phyloP scores from a whole-genome alignment of 2,888 invertebrate genomes.

The Lepidocyrtoides sp. region DNA sequence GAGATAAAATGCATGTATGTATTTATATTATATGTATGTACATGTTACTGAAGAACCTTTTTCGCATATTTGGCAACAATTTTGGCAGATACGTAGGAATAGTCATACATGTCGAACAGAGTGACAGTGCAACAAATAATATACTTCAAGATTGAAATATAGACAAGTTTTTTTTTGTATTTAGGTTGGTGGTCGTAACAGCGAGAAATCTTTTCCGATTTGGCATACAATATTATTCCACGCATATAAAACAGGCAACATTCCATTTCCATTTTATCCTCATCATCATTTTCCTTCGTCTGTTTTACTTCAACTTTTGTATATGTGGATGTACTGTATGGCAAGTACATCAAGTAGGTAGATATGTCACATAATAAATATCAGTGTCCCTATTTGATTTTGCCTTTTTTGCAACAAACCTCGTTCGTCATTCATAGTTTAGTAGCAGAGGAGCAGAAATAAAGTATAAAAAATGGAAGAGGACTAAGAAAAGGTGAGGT shows the following conservation, averaged over 20 bases:
- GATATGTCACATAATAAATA: slow-evolving; percentile 25
- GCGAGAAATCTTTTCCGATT: not conserved
- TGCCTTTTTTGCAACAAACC: slow-evolving; percentile 18
- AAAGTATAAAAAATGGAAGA: not conserved
- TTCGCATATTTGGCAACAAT: slow-evolving; percentile 30
- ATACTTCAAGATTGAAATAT: no score
- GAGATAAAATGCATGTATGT: not conserved
- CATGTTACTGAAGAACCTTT: not conserved
- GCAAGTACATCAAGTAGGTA: not conserved
- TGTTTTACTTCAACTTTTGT: not conserved
- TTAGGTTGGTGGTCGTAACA: not conserved
- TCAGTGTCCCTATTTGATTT: slow-evolving; percentile 9
- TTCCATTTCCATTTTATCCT: slow-evolving; percentile 36
- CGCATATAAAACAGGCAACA: not conserved
- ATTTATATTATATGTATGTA: not conserved
- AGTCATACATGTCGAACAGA: slow-evolving; percentile 1
- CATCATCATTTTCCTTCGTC: not conserved
- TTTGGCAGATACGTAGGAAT: slow-evolving; percentile 15
- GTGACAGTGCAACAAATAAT: no score
- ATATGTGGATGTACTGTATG: not conserved
- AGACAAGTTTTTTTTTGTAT: no score
- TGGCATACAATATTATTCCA: not conserved
- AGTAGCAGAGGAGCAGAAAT: not conserved
- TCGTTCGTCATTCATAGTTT: not conserved
- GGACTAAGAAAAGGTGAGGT: not conserved